A percentile compares a stretch with the other conserved stretches of the same genome.
Evolutionary conservation across 1,140 invertebrate species (phyloP).

Genomic region (Pachyrhynchus sulphureomaculatus): DNA sequence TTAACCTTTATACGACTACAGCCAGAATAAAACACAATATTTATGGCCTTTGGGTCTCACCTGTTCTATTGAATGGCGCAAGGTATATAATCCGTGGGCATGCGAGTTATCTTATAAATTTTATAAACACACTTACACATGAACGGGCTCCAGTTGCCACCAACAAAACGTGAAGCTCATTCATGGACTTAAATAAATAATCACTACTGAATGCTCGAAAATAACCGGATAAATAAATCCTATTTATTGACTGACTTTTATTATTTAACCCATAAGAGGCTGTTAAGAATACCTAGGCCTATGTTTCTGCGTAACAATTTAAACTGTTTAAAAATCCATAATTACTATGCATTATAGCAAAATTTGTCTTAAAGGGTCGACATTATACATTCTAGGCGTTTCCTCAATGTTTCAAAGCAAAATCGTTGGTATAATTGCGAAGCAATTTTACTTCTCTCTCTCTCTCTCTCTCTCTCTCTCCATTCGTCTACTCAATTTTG

Average conservation of each 20-base stretch:
- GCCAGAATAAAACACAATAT: constrained; percentile 24
- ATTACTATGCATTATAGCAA: no score
- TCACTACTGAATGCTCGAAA: constrained; percentile 20
- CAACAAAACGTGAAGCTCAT: constrained; percentile 20
- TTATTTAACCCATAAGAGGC: background rate
- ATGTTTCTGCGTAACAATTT: no score
- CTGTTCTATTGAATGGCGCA: constrained; percentile 26
- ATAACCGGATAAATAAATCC: constrained; percentile 29
- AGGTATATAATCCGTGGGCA: constrained; percentile 23
- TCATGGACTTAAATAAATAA: constrained; percentile 20
- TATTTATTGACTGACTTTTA: constrained; percentile 20
- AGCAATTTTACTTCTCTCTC: no score
- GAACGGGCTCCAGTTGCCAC: constrained; percentile 22
- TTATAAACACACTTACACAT: constrained; percentile 28
- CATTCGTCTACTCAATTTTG: no score
- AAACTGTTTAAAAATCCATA: no score
- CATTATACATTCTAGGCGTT: no score
- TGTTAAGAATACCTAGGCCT: no score
- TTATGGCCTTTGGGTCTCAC: constrained; percentile 16
- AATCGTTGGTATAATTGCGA: no score
- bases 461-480: no score
- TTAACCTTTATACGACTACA: constrained; percentile 36
- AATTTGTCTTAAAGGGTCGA: no score
- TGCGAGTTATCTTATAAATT: constrained; percentile 29
- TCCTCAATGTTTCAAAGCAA: no score